Percentiles rank a stretch among this genome's conserved stretches.
phyloP scores from a whole-genome alignment of 2,113 vertebrate species.

The Corythaeola cristata region DNA sequence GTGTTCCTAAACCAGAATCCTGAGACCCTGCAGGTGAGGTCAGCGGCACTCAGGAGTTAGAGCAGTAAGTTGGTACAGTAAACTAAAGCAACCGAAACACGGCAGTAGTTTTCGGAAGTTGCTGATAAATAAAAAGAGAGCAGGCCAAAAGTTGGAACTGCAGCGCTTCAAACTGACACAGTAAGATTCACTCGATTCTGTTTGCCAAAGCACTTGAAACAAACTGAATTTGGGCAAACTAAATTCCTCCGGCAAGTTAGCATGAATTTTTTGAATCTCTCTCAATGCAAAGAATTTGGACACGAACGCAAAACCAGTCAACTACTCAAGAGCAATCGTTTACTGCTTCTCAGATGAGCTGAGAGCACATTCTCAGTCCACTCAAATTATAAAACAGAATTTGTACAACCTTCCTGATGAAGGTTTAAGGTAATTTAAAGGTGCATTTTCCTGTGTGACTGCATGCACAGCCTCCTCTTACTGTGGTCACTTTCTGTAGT shows the following conservation, averaged over 20 bases:
- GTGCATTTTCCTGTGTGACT: neutral
- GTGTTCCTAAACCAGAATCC: neutral
- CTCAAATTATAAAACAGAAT: neutral
- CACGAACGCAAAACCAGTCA: neutral
- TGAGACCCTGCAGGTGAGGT: neutral
- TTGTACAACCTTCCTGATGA: neutral
- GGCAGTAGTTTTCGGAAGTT: neutral
- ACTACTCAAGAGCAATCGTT: neutral
- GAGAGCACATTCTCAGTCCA: neutral
- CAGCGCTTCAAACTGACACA: neutral
- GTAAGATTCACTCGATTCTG: neutral
- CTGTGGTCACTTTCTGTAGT: neutral
- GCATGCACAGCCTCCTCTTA: neutral
- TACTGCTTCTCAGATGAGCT: neutral
- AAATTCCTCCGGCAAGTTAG: neutral
- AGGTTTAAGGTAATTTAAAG: neutral
- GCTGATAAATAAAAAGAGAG: neutral
- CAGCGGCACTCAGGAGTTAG: neutral
- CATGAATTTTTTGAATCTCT: neutral
- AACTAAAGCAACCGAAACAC: neutral
- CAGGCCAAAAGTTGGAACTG: neutral
- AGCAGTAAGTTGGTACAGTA: neutral
- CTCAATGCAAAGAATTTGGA: neutral
- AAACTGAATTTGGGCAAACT: neutral
- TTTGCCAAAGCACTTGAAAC: neutral